Conservation (phyloP, 2,888 invertebrate genomes). For the Microctonus aethiopoides region DNA sequence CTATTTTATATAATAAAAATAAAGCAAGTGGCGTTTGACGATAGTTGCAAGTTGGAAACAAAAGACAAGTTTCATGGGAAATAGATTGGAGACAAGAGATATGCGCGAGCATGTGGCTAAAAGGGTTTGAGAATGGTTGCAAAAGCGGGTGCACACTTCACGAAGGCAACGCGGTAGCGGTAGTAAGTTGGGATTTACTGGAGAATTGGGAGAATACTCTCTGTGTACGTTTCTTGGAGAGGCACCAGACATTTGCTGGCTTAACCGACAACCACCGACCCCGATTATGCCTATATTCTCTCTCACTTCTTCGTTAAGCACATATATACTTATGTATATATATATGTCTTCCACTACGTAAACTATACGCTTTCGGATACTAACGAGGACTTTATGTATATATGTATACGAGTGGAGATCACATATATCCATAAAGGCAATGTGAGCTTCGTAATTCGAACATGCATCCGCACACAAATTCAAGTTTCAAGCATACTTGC, state of each 20-base stretch:
- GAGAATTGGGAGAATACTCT: background rate
- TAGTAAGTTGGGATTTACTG: conserved; percentile 1
- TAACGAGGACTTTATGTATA: conserved; percentile 50
- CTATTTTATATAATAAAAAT: background rate
- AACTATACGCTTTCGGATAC: conserved; percentile 50
- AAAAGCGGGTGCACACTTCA: background rate
- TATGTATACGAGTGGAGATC: conserved; percentile 34
- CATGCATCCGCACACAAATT: conserved; percentile 23
- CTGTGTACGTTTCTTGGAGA: conserved; percentile 4
- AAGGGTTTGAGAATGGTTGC: background rate
- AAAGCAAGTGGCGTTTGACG: background rate
- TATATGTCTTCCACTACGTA: conserved; percentile 51
- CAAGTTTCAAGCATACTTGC: conserved; percentile 15
- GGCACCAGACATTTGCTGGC: conserved; percentile 21
- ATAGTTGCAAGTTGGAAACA: background rate
- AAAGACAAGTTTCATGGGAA: background rate
- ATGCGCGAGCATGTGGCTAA: background rate
- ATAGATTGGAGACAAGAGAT: background rate
- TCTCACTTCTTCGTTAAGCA: conserved; percentile 20
- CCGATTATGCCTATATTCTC: conserved; percentile 28
- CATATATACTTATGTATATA: conserved; percentile 15
- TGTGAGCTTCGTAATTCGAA: conserved; percentile 27
- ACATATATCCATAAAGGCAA: conserved; percentile 27
- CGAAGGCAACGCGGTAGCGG: background rate
- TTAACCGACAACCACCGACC: conserved; percentile 31